These are phyloP conservation scores for Anabas testudineus DNA, from an alignment of 2,797 vertebrate species.

Conservation along the genomic window DNA sequence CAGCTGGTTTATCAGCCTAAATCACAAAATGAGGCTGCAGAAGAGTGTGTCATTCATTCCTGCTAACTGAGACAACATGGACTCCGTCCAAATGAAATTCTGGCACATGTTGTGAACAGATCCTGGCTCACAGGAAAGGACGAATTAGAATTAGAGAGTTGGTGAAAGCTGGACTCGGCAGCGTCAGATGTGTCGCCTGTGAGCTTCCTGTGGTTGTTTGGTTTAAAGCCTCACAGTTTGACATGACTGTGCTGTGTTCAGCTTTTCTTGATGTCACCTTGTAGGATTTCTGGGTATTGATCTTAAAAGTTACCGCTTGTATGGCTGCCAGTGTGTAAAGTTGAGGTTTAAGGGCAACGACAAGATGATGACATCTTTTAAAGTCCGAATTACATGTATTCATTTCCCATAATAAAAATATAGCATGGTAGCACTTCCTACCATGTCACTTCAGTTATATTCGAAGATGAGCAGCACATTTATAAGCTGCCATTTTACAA, in stretches of 20 bases:
- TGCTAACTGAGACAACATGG: conserved; percentile 12
- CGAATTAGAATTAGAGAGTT: conserved; percentile 5
- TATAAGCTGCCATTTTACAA: conserved; percentile 15
- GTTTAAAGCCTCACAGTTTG: conserved; percentile 1
- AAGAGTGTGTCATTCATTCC: conserved; percentile 16
- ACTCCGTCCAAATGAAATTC: conserved; percentile 29
- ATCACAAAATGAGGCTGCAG: not conserved
- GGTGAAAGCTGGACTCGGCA: not conserved
- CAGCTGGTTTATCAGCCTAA: conserved; percentile 7
- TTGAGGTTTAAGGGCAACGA: conserved; percentile 1
- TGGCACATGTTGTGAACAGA: not conserved
- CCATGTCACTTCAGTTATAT: not conserved
- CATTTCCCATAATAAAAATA: not conserved
- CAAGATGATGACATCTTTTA: not conserved
- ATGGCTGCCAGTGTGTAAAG: conserved; percentile 4
- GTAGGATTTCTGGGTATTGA: conserved; percentile 26
- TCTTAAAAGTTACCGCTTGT: not conserved
- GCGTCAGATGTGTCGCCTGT: conserved; percentile 17
- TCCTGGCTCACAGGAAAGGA: conserved; percentile 24
- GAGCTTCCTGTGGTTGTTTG: not conserved
- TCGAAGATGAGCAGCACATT: not conserved
- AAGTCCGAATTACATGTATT: not conserved
- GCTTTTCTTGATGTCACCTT: conserved; percentile 27
- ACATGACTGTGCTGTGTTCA: not conserved
- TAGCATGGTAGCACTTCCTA: too few relatives aligned